Evolutionary conservation across 2,797 vertebrate genomes (phyloP).

Genomic region (Sarcophilus harrisii): DNA sequence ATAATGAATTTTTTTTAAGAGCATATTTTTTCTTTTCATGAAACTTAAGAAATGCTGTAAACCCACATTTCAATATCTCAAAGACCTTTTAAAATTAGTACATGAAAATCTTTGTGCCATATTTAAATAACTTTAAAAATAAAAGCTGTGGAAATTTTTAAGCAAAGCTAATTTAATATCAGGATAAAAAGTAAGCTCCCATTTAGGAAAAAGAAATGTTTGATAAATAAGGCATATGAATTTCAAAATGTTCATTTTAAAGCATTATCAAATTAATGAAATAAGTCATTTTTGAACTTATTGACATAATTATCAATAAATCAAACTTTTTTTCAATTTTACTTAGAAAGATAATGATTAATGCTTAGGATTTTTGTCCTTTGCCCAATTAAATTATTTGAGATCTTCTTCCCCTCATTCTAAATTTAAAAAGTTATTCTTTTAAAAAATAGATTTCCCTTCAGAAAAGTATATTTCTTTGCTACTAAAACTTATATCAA

Average conservation of each 20-base stretch:
- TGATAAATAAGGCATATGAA: background rate
- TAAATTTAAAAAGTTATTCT: background rate
- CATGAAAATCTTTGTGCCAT: background rate
- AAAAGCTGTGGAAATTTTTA: background rate
- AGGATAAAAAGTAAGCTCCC: background rate
- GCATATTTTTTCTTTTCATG: background rate
- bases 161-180: background rate
- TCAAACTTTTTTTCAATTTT: background rate
- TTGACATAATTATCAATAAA: background rate
- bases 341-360: background rate
- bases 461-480: background rate
- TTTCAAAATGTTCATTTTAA: background rate
- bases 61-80: background rate
- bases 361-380: background rate
- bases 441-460: background rate
- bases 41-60: background rate
- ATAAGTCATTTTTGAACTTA: background rate
- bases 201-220: background rate
- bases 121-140: background rate
- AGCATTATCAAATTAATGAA: background rate
- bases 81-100: background rate
- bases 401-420: background rate
- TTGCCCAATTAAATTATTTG: background rate
- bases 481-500: conserved; percentile 28
- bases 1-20: background rate